These are phyloP conservation scores for Hestina assimilis DNA, from an alignment of 1,140 invertebrate species.

Conservation along the genomic window DNA sequence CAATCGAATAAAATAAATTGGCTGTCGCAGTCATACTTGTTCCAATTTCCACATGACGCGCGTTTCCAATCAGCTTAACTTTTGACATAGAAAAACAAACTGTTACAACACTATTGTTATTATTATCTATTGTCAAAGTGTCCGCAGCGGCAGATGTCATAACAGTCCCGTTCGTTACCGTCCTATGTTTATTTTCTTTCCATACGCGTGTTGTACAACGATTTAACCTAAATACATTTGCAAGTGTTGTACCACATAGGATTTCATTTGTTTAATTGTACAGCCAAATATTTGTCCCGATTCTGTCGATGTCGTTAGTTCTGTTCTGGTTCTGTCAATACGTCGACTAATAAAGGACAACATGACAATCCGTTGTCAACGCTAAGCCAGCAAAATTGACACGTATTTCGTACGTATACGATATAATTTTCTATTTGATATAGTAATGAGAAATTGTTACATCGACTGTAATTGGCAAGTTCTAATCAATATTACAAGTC, in stretches of 20 bases:
- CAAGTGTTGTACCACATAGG: slow-evolving; percentile 23
- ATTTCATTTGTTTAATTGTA: slow-evolving; percentile 68
- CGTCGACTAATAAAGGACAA: slow-evolving; percentile 59
- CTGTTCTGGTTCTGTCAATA: slow-evolving; percentile 62
- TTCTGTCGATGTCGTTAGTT: slow-evolving; percentile 58
- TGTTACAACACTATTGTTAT: slow-evolving; percentile 30
- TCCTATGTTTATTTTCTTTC: slow-evolving; percentile 50
- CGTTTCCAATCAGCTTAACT: slow-evolving; percentile 39
- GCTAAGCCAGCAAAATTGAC: slow-evolving; percentile 26
- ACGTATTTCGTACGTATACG: slow-evolving; percentile 27
- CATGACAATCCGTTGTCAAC: slow-evolving; percentile 29
- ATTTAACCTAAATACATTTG: slow-evolving; percentile 25
- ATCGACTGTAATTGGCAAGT: slow-evolving; percentile 41
- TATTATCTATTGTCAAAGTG: slow-evolving; percentile 44
- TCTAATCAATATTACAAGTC: slow-evolving; percentile 45
- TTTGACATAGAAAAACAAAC: slow-evolving; percentile 36
- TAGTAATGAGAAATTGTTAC: slow-evolving; percentile 8
- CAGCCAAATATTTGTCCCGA: slow-evolving; percentile 61
- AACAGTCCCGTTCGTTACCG: slow-evolving; percentile 42
- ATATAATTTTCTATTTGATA: slow-evolving; percentile 12
- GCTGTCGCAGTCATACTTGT: slow-evolving; percentile 36
- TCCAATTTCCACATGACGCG: slow-evolving; percentile 36
- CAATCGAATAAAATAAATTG: slow-evolving; percentile 29
- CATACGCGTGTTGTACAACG: slow-evolving; percentile 16
- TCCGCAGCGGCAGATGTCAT: slow-evolving; percentile 53